phyloP scores from a whole-genome alignment of 2,797 vertebrate species.

The Neosalanx taihuensis region DNA sequence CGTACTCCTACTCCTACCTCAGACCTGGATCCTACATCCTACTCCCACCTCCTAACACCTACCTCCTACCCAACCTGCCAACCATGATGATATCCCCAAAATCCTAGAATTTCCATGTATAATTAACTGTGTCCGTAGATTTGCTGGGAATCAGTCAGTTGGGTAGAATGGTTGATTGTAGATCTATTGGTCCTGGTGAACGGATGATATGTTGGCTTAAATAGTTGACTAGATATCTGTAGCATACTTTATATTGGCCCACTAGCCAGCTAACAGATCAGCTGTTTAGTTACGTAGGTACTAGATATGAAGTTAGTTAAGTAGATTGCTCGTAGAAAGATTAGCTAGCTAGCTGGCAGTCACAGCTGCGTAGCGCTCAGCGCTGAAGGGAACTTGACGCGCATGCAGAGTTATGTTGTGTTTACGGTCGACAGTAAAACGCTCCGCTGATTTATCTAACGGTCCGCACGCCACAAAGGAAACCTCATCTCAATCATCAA shows the following conservation, averaged over 20 bases:
- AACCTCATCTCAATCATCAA: slow-evolving; percentile 98
- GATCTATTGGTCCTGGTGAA: too few species aligned
- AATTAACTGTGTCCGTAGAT: too few species aligned
- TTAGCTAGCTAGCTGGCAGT: background rate
- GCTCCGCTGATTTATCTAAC: slow-evolving; percentile 87
- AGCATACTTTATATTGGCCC: too few species aligned
- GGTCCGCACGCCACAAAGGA: slow-evolving; percentile 78
- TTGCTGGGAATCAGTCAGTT: too few species aligned
- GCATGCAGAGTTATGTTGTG: slow-evolving; percentile 90
- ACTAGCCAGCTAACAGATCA: too few species aligned
- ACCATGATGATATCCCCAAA: background rate
- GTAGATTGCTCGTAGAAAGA: too few species aligned
- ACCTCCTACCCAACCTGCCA: background rate
- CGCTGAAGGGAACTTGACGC: slow-evolving; percentile 70
- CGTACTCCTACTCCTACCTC: background rate
- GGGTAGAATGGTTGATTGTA: too few species aligned
- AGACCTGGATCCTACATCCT: background rate
- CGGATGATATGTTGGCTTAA: too few species aligned
- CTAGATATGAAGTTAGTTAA: too few species aligned
- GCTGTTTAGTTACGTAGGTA: too few species aligned
- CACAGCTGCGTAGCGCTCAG: background rate
- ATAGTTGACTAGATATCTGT: too few species aligned
- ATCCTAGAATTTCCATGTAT: too few species aligned
- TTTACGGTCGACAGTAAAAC: slow-evolving; percentile 90
- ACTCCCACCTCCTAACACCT: background rate